phyloP scores from a whole-genome alignment of 1,140 invertebrate species.

The Psilanteris sp. region DNA sequence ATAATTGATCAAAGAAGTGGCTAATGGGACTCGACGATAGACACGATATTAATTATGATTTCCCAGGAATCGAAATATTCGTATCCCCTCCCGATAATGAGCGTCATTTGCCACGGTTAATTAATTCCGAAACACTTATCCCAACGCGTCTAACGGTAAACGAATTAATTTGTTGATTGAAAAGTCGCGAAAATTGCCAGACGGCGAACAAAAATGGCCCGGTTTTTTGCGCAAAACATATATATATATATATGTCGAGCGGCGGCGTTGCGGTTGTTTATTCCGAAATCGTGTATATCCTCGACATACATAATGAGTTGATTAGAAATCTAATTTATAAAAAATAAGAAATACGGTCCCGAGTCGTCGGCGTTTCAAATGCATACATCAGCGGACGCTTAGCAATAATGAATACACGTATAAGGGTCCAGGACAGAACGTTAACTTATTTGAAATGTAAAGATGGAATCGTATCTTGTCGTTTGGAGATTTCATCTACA shows the following conservation, averaged over 20 bases:
- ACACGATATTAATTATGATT: conserved; percentile 56
- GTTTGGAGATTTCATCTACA: conserved; percentile 68
- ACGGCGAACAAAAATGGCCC: too few relatives aligned
- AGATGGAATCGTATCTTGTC: conserved; percentile 67
- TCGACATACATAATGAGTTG: conserved; percentile 38
- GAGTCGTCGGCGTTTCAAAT: conserved; percentile 61
- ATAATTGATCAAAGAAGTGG: conserved; percentile 47
- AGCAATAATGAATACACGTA: conserved; percentile 77
- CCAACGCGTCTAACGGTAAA: conserved; percentile 12
- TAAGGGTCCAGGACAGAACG: conserved; percentile 72
- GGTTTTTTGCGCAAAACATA: too few relatives aligned
- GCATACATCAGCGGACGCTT: conserved; percentile 70
- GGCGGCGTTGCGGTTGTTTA: too few relatives aligned
- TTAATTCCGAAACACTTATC: conserved; percentile 17
- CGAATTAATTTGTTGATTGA: conserved; percentile 8
- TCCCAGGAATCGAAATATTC: conserved; percentile 25
- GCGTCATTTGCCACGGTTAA: conserved; percentile 23
- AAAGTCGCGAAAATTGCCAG: too few relatives aligned
- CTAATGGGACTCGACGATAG: conserved; percentile 48
- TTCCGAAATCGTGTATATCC: conserved; percentile 54
- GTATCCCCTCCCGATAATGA: conserved; percentile 7
- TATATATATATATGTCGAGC: too few relatives aligned
- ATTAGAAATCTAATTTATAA: conserved; percentile 73
- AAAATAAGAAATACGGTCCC: conserved; percentile 73
- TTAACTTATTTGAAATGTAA: conserved; percentile 78